phyloP scores from a whole-genome alignment of 2,888 invertebrate species.

The Vanessa cardui region DNA sequence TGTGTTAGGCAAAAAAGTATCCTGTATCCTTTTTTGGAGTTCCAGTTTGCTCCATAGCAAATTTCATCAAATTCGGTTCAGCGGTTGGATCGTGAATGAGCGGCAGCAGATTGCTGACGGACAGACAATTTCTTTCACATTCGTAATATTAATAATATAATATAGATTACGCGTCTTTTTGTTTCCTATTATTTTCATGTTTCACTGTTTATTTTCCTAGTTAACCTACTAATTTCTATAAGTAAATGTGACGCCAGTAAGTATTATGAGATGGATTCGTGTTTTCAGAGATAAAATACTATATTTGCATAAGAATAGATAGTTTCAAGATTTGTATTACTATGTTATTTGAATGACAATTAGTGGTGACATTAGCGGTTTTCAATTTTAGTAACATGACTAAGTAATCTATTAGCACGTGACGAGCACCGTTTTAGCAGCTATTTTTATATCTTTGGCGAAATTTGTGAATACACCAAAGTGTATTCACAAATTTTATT shows the following conservation, averaged over 20 bases:
- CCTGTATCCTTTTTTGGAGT: too few species aligned
- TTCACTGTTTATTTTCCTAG: background rate
- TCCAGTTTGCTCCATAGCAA: too few species aligned
- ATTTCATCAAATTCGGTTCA: too few species aligned
- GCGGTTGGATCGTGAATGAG: too few species aligned
- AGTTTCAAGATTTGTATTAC: conserved; percentile 11
- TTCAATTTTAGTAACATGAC: conserved; percentile 1
- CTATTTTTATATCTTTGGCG: too few species aligned
- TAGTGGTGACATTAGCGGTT: background rate
- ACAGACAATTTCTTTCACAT: too few species aligned
- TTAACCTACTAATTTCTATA: background rate
- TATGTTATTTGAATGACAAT: background rate
- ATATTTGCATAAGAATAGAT: conserved; percentile 49
- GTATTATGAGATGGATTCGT: conserved; percentile 44
- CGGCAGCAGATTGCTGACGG: too few species aligned
- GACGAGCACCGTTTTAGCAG: background rate
- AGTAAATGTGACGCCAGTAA: conserved; percentile 47
- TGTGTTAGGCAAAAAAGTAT: too few species aligned
- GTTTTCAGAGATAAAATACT: conserved; percentile 46
- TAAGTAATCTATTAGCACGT: background rate
- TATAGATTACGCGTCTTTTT: too few species aligned
- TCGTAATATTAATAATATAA: too few species aligned
- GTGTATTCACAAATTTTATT: too few species aligned
- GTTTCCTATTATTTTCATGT: background rate
- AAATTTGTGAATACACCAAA: too few species aligned